phyloP scores from a whole-genome alignment of 2,797 vertebrate species.

The Macrochelys suwanniensis region DNA sequence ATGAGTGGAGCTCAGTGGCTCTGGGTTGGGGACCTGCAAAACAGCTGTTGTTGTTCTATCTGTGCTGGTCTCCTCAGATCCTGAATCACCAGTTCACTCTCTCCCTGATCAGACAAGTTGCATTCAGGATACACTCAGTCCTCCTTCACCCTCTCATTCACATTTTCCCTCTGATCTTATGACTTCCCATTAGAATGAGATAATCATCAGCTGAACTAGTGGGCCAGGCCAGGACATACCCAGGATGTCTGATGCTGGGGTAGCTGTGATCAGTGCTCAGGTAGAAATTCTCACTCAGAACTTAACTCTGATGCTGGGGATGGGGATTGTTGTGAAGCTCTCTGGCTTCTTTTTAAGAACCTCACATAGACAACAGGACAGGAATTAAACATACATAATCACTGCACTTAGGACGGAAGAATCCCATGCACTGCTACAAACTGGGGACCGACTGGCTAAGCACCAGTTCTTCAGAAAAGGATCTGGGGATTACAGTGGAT shows the following conservation, averaged over 20 bases:
- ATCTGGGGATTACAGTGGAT: no score
- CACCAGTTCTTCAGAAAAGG: no score
- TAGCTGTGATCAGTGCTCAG: background rate
- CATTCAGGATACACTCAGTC: background rate
- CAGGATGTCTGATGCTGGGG: background rate
- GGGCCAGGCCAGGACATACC: background rate
- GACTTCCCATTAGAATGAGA: slow-evolving; percentile 16
- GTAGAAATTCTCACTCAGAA: background rate
- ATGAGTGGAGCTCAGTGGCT: background rate
- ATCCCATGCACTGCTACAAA: no score
- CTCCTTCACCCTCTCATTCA: slow-evolving; percentile 21
- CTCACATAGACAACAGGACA: background rate
- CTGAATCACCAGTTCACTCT: slow-evolving; percentile 52
- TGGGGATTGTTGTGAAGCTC: background rate
- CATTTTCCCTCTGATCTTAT: slow-evolving; percentile 53
- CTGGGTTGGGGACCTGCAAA: background rate
- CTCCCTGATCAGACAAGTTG: slow-evolving; percentile 4
- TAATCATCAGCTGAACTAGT: background rate
- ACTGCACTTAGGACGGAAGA: no score
- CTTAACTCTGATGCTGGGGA: no score
- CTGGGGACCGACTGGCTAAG: no score
- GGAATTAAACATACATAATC: background rate
- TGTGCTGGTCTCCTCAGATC: slow-evolving; percentile 1
- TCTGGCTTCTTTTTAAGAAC: background rate
- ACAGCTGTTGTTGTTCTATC: background rate